A percentile compares a stretch with the other conserved stretches of the same genome.
Conservation (phyloP, 2,113 vertebrate genomes). For the Crotalus horridus region DNA sequence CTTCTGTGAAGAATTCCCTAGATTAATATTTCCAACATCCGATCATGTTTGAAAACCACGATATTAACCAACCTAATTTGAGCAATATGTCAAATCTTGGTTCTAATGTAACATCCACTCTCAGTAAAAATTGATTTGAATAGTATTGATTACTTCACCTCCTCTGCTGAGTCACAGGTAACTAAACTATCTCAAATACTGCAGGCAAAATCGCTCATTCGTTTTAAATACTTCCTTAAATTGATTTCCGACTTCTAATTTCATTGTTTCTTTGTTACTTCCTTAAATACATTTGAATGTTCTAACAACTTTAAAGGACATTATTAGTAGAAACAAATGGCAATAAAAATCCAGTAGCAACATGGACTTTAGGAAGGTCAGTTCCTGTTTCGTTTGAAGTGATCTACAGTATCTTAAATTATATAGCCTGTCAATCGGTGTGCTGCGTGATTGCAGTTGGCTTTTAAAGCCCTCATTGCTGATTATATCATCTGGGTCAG, state of each 20-base stretch:
- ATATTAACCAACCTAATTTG: background rate
- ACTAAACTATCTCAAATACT: conserved; percentile 28
- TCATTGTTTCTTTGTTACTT: conserved; percentile 35
- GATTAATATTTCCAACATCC: background rate
- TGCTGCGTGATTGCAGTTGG: background rate
- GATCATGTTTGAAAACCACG: background rate
- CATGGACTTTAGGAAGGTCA: background rate
- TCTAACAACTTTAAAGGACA: conserved; percentile 26
- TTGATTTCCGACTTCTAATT: conserved; percentile 50
- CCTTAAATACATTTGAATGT: conserved; percentile 30
- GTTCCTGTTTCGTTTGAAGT: background rate
- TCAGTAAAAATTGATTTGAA: conserved; percentile 7
- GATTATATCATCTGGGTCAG: background rate
- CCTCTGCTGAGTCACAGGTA: conserved; percentile 24
- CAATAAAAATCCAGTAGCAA: conserved; percentile 21
- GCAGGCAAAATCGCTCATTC: conserved; percentile 36
- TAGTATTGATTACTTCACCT: conserved; percentile 47
- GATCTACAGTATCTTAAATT: background rate
- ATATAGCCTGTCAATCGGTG: background rate
- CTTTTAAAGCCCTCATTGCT: background rate
- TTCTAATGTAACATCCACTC: conserved; percentile 12
- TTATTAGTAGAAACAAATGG: background rate
- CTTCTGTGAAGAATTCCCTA: too few relatives aligned
- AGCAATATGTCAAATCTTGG: conserved; percentile 9
- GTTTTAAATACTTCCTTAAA: conserved; percentile 48